Percentiles rank a stretch among this genome's conserved stretches.
Evolutionary conservation across 1,140 invertebrate species (phyloP).

Genomic region (Pinna nobilis): DNA sequence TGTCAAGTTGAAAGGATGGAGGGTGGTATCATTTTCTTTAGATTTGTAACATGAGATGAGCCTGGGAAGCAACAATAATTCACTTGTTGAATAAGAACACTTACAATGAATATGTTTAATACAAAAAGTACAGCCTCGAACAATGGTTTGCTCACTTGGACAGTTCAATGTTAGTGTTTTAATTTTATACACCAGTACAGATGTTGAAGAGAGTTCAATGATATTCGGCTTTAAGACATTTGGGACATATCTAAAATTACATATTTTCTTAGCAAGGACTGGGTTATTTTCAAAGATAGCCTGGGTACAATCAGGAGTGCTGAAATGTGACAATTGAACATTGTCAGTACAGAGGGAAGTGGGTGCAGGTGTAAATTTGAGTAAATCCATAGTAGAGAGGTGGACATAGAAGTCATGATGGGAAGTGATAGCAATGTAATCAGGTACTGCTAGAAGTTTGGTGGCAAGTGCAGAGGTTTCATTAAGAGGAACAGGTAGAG

Average conservation of each 20-base stretch:
- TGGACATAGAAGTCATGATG: not conserved
- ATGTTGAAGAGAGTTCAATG: slow-evolving; percentile 13
- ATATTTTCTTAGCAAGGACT: slow-evolving; percentile 5
- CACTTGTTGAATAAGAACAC: slow-evolving; percentile 8
- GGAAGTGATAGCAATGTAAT: not conserved
- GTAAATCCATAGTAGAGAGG: not conserved
- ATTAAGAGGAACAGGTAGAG: slow-evolving; percentile 17
- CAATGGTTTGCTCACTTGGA: slow-evolving; percentile 8
- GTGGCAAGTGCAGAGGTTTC: not conserved
- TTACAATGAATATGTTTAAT: slow-evolving; percentile 12
- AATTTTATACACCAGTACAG: slow-evolving; percentile 5
- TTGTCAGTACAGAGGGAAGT: not conserved
- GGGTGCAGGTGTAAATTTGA: not conserved
- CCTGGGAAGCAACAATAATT: slow-evolving; percentile 2
- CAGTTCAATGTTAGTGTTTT: slow-evolving; percentile 2
- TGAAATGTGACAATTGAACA: slow-evolving; percentile 3
- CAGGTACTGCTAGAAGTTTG: not conserved
- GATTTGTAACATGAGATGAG: slow-evolving; percentile 11
- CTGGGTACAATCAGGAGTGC: not conserved
- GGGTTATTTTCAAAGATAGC: slow-evolving; percentile 16
- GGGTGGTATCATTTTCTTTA: slow-evolving; percentile 4
- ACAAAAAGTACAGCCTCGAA: slow-evolving; percentile 17
- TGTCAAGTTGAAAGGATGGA: slow-evolving; percentile 32
- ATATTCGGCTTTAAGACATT: slow-evolving; percentile 16
- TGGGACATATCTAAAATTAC: slow-evolving; percentile 13